Base-by-base conservation (phyloP, 2,797 vertebrate species). In the Lagodon rhomboides region DNA sequence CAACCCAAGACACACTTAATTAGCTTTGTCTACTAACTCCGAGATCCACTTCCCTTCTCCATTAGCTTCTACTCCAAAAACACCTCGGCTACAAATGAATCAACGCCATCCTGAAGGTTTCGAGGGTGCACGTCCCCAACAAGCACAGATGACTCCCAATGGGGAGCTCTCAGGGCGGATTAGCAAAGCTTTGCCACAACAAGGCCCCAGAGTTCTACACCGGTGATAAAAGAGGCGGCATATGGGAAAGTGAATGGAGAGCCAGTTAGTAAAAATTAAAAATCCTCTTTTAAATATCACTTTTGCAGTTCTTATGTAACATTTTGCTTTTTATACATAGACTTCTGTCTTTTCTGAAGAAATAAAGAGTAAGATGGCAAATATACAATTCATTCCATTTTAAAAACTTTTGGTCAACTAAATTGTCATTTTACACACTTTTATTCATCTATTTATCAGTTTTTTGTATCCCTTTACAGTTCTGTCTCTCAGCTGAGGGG, bases 1-100 rank as follows among this genome's bases (percentile, higher is more conserved):
- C 51, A 86, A 70, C 79, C 77, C 58, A 80, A 86, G 84, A 89
- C 18, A 1, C 77, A 82, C 84, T 92, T 88, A 60, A 85, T 92
- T 87, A 77, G 50, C 79, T 81, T 85, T 89, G 80, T 85, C 79
- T 76, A 60, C 59, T 44, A 76, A 73, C 64, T 68, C 41, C 1
- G 5, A 78, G 59, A 68, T 78, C 53, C 53, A 34, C 25, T 58
- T 77, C 46, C 55, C 84, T 66, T 83, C 62, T 85, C 77, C 72
- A 83, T 90, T 81, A 88, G 79, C 50, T 63, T 67, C 82, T 64
- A 51, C 74, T 89, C 68, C 61, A 82, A 59, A 86, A 91, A 79
- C 74, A 82, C 62, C 61, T 56, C 71, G 20, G 59, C 66, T 59
- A 50, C 82, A 85, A 75, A 75, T 80, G 22, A 86, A 88, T 82